phyloP scores from a whole-genome alignment of 2,113 vertebrate species.

The Ursus arctos region DNA sequence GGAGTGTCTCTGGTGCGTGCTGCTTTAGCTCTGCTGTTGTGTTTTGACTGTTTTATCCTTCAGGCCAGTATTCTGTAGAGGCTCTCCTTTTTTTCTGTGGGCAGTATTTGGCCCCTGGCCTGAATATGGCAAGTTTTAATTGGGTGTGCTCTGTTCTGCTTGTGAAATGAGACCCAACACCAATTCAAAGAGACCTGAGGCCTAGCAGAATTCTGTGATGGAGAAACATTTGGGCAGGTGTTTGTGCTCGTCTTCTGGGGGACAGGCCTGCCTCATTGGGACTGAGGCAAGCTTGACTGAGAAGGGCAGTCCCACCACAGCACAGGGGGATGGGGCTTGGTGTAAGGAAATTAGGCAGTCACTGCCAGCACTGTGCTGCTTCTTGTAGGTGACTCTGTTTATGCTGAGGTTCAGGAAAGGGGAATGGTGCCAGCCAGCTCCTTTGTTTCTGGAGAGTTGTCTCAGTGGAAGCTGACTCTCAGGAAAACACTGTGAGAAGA shows the following conservation, averaged over 20 bases:
- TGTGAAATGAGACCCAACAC: not conserved
- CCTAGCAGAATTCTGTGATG: not conserved
- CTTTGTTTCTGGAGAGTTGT: not conserved
- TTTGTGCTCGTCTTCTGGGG: not conserved
- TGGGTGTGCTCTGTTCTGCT: not conserved
- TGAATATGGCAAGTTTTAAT: not conserved
- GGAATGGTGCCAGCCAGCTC: not conserved
- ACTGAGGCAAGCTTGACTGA: not conserved
- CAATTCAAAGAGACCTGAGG: not conserved
- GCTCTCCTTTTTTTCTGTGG: not conserved
- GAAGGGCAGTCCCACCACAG: not conserved
- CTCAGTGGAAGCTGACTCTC: not conserved
- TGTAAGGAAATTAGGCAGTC: not conserved
- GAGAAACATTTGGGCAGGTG: not conserved
- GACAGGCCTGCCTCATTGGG: not conserved
- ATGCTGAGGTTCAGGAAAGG: not conserved
- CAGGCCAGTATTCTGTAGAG: not conserved
- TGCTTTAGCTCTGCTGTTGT: not conserved
- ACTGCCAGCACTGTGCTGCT: not conserved
- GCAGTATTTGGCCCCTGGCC: not conserved
- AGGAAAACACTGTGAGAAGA: not conserved
- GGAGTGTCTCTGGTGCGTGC: not conserved
- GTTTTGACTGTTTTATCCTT: not conserved
- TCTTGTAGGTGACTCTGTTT: not conserved
- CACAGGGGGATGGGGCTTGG: not conserved